These are phyloP conservation scores for Brachyhypopomus occidentalis DNA, from an alignment of 2,113 vertebrate species.

Conservation along the genomic window DNA sequence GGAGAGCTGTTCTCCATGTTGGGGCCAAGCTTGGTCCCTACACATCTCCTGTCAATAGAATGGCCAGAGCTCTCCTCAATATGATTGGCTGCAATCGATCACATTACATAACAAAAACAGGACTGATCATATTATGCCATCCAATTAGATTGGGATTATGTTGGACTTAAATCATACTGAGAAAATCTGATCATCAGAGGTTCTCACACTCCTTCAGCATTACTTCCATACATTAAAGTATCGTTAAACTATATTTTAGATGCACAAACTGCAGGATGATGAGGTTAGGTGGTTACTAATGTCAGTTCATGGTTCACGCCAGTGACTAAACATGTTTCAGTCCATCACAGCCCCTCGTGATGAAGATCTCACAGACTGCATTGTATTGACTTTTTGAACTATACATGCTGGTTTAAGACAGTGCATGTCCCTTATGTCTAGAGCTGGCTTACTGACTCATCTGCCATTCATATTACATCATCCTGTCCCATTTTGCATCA, in stretches of 20 bases:
- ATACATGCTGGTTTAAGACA: not conserved
- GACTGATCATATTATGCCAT: not conserved
- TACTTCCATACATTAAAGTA: too few species aligned
- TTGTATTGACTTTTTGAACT: not conserved
- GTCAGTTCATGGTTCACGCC: not conserved
- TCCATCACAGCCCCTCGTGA: not conserved
- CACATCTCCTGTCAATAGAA: conserved; percentile 55
- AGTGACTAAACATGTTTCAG: not conserved
- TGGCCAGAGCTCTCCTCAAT: conserved; percentile 41
- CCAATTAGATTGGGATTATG: not conserved
- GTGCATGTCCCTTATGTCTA: not conserved
- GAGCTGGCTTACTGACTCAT: too few species aligned
- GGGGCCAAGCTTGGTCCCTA: conserved; percentile 45
- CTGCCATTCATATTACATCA: too few species aligned
- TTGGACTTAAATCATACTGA: not conserved
- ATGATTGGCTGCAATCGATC: conserved; percentile 47
- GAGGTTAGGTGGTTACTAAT: too few species aligned
- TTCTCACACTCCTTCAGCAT: too few species aligned
- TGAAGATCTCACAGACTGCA: not conserved
- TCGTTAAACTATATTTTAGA: too few species aligned
- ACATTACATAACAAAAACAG: not conserved
- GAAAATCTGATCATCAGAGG: too few species aligned
- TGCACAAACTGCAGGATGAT: too few species aligned
- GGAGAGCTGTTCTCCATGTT: too few species aligned
- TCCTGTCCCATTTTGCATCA: too few species aligned